Conservation (phyloP, 2,888 invertebrate species). For the Pyrrhosoma nymphula region DNA sequence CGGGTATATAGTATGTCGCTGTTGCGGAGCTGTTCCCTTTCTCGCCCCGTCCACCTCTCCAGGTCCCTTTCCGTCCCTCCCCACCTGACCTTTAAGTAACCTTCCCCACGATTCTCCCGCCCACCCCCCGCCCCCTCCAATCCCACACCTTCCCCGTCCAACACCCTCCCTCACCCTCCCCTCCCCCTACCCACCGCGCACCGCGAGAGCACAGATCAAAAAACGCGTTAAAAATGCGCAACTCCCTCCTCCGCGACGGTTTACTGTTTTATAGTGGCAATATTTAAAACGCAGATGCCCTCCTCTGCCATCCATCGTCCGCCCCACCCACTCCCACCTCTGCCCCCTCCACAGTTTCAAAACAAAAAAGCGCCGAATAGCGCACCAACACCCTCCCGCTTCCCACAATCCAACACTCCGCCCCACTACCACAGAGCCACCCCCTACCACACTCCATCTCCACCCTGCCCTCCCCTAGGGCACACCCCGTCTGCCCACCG, state of each 20-base stretch:
- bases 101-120: not conserved
- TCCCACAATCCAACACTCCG: not conserved
- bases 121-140: not conserved
- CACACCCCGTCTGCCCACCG: too few relatives aligned
- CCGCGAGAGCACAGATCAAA: not conserved
- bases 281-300: conserved; percentile 51
- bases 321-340: not conserved
- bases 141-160: not conserved
- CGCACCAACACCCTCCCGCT: not conserved
- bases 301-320: conserved; percentile 4
- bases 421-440: not conserved
- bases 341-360: not conserved
- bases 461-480: not conserved
- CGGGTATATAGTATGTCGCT: too few relatives aligned
- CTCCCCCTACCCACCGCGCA: not conserved
- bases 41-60: not conserved
- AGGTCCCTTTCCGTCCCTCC: not conserved
- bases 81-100: not conserved
- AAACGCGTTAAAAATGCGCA: conserved; percentile 41
- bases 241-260: conserved; percentile 37
- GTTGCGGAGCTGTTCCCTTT: not conserved
- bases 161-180: not conserved
- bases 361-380: not conserved
- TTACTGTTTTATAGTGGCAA: conserved; percentile 61
- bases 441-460: not conserved